Evolutionary conservation across 2,797 vertebrate species (phyloP).

Genomic region (Coregonus ussuriensis): DNA sequence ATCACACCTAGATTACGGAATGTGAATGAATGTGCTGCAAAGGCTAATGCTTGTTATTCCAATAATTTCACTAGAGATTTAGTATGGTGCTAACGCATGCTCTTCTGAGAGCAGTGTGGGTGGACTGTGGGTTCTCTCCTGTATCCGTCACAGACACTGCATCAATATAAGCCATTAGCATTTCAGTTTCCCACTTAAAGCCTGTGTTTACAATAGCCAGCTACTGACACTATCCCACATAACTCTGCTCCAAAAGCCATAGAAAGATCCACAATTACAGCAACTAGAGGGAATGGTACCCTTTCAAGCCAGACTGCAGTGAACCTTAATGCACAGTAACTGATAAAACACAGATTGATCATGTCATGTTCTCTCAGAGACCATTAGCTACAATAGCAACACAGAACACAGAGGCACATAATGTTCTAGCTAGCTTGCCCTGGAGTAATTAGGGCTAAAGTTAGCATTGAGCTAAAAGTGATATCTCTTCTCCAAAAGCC

Average conservation of each 20-base stretch:
- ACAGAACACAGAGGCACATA: not conserved
- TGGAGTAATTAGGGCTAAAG: slow-evolving; percentile 5
- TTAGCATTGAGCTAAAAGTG: not conserved
- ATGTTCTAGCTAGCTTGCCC: slow-evolving; percentile 28
- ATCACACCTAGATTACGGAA: slow-evolving; percentile 44
- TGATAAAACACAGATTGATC: not conserved
- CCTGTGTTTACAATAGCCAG: not conserved
- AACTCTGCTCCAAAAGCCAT: not conserved
- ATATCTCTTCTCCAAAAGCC: not conserved
- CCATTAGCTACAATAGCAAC: slow-evolving; percentile 6
- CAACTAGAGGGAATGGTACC: not conserved
- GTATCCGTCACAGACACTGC: not conserved
- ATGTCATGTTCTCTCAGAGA: not conserved
- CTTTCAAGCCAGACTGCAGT: slow-evolving; percentile 5
- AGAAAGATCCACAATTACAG: slow-evolving; percentile 2
- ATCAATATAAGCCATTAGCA: slow-evolving; percentile 8
- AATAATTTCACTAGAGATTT: slow-evolving; percentile 12
- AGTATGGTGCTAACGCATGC: not conserved
- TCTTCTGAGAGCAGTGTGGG: not conserved
- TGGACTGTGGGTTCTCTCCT: not conserved
- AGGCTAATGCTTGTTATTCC: slow-evolving; percentile 7
- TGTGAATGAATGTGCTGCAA: not conserved
- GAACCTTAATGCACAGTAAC: not conserved
- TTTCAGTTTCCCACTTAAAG: slow-evolving; percentile 15
- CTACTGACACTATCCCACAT: slow-evolving; percentile 8